Evolutionary conservation across 1,140 invertebrate species (phyloP).

Genomic region (Philopotamus ludificatus): DNA sequence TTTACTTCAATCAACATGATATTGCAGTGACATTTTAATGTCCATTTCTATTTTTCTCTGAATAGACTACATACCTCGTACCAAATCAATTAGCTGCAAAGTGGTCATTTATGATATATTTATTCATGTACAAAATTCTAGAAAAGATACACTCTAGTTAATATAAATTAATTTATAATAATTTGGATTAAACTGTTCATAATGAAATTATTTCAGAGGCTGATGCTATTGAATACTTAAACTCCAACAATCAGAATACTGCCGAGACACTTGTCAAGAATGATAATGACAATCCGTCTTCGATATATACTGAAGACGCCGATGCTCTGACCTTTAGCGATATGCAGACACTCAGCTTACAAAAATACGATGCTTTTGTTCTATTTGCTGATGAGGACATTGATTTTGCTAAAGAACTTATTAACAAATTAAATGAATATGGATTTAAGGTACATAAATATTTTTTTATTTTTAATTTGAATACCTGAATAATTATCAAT

Average conservation of each 20-base stretch:
- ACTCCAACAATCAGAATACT: neutral
- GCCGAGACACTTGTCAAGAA: too few relatives aligned
- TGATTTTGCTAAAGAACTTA: conserved; percentile 61
- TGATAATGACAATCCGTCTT: neutral
- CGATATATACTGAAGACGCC: conserved; percentile 13
- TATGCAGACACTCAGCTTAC: conserved; percentile 49
- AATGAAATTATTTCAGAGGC: too few relatives aligned
- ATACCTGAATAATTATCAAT: neutral
- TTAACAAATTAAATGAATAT: conserved; percentile 64
- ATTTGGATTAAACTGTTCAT: too few relatives aligned
- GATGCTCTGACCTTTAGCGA: conserved; percentile 56
- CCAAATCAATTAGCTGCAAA: too few relatives aligned
- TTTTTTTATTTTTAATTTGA: conserved; percentile 17
- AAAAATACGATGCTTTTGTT: conserved; percentile 69
- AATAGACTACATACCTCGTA: too few relatives aligned
- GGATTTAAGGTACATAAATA: conserved; percentile 58
- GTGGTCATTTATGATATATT: too few relatives aligned
- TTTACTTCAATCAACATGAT: too few relatives aligned
- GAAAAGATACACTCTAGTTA: too few relatives aligned
- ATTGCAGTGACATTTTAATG: too few relatives aligned
- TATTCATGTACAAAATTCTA: too few relatives aligned
- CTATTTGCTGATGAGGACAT: conserved; percentile 69
- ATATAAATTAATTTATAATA: too few relatives aligned
- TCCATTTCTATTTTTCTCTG: too few relatives aligned
- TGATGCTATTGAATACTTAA: conserved; percentile 24